Evolutionary conservation across 1,140 invertebrate genomes (phyloP), one percentile per base, ranked within the genome.

Genomic region (Chrysoperla carnea): DNA sequence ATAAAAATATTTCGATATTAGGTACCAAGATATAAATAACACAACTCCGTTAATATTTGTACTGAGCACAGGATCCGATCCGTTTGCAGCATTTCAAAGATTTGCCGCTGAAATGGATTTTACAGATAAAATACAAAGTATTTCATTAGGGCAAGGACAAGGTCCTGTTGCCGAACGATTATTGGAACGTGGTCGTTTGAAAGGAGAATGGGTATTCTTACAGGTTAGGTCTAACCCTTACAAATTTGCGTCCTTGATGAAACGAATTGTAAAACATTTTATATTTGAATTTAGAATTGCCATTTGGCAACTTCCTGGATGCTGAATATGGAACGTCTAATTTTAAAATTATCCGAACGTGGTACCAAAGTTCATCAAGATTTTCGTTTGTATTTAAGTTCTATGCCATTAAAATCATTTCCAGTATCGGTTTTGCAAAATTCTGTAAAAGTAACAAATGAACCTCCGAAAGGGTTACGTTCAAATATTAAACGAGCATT

Each of bases 261-360:
- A 37, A 17, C 38, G 12, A 48, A 39, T 14, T 17, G 40, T n/a
- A n/a, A n/a, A n/a, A n/a, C n/a, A n/a, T n/a, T n/a, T n/a, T n/a
- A 40, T 36, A 41, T 47, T 46, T 48, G 37, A 61, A 23, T 69
- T 41, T 64, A 89, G 72, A 94, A 94, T 58, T 93, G 89, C 56
- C 89, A 94, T 55, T 65, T 95, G 48, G 89, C 87, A 6, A 79
- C 84, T 4, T 88, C 85, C 0, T 94, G 88, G 87, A 88, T 95
- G 85, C 62, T 79, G 2, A 58, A 60, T 1, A 64, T 89, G 55
- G 84, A 87, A 55, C 57, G 67, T 36, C 68, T 84, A 8, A 73
- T 85, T 1, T 64, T 79, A 45, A 67, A 75, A 37, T 65, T 92
- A n/a, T 65, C 70, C 5, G 67, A 81, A 50, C 72, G 73, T 33